Base-by-base conservation (phyloP, 2,888 invertebrate genomes). In the Morpho achilles region DNA sequence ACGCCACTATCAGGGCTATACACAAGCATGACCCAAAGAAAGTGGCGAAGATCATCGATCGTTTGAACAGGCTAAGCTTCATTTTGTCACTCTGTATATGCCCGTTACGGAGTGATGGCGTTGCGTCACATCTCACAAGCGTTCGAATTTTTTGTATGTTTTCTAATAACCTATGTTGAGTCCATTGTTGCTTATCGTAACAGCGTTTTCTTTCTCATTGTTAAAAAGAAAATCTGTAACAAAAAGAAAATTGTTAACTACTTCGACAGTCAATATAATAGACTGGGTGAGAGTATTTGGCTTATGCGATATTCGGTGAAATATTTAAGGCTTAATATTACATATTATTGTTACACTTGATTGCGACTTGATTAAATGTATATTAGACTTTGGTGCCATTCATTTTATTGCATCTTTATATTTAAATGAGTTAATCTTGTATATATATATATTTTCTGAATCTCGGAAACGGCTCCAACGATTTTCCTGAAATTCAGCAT, bases 31-130 rank as follows among this genome's bases (percentile, higher is more conserved):
- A 94, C 16, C 96, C 93, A 71, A 96, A 94, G 80, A 96, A 96
- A 45, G 96, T 96, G 74, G 95, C 93, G 73, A 95, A 95, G 66
- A 96, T 94, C 92, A 96, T 94, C 56, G 95, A 94, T 71, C 95
- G 91, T 72, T 94, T 94, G 71, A 95, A 95, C 79, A 95, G 80
- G 78, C 93, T 94, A 91, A 94, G 92, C 80, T 91, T 92, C 88
- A 88, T 91, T 64, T 80, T 87, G 74, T 67, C 50, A 39, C 41
- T 9, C 43, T 9, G 32, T 32, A 32, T 32, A 32, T 32, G 32
- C 32, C 32, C 32, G 32, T 32, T 51, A 10, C 69, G 76, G 65
- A 69, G 77, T 84, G 85, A 84, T 84, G 84, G 79, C 83, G 81
- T 80, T 83, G 67, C 73, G 75, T 86, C 82, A 86, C 86, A 86